Evolutionary conservation across 2,797 vertebrate genomes (phyloP), one percentile per base, ranked within the genome.

Genomic region (Sebastes nivosus): DNA sequence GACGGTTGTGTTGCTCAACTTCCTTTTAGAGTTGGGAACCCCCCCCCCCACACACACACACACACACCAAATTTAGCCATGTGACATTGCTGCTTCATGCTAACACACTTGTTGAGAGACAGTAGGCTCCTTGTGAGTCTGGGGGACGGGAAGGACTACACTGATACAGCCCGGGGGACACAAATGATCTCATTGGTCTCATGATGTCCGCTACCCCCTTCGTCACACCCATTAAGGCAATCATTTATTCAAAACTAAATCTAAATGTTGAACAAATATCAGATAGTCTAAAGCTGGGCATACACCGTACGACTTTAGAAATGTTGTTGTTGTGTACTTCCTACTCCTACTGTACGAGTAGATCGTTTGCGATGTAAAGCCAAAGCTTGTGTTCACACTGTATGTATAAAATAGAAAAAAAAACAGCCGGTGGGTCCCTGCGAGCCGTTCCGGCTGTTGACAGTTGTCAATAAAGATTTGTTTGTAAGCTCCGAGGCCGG

Each of bases 61-160:
- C 27, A 5, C 20, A 46, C 29, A 18, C 13, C 16, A 63, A 38
- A 67, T 27, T 29, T 16, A 67, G 22, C 11, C 46, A 34, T 16
- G 64, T 82, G 79, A 46, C 59, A 65, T 34, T 6, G 46, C 65
- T 52, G 68, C 42, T 60, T 5, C 67, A 64, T 58, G 58, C 71
- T n/a, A 46, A 58, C 71, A 38, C 34, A 34, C 14, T 42, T 18
- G 7, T 9, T 4, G 13, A 58, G 63, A 6, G 36, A 52, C 25
- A 36, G 29, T 2, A 14, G 25, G 14, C 25, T 25, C 24, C 27
- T 24, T 55, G 67, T 16, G 54, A n/a, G 30, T 67, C 8, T 29
- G 20, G 24, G 42, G 13, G 7, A 11, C 36, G 36, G 9, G n/a
- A 12, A 34, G 46, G 16, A 38, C 61, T 5, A 38, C 20, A 11